Evolutionary conservation across 2,797 vertebrate species (phyloP).

Genomic region (Characodon lateralis): DNA sequence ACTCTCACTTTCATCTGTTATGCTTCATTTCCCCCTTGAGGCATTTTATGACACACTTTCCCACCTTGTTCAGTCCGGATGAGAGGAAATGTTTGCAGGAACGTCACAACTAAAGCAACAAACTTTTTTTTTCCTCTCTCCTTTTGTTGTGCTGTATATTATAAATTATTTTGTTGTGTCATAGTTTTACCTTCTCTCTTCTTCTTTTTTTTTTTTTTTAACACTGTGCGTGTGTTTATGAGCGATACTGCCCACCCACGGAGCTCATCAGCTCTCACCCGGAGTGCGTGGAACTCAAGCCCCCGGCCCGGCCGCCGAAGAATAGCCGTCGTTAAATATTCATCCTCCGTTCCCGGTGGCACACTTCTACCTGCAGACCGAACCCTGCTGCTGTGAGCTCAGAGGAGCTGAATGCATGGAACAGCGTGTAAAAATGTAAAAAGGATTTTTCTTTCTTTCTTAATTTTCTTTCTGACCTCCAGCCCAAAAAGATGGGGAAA

Average conservation of each 20-base stretch:
- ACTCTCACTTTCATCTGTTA: conserved; percentile 54
- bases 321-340: conserved; percentile 79
- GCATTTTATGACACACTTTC: conserved; percentile 51
- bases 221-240: not conserved
- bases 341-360: conserved; percentile 62
- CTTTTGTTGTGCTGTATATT: not conserved
- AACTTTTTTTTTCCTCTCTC: not conserved
- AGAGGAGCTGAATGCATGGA: conserved; percentile 18
- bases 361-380: conserved; percentile 46
- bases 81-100: conserved; percentile 16
- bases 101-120: not conserved
- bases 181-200: not conserved
- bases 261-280: conserved; percentile 62
- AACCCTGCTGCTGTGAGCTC: conserved; percentile 44
- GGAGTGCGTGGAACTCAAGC: conserved; percentile 73
- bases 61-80: conserved; percentile 3
- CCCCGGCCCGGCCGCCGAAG: conserved; percentile 60
- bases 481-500: conserved; percentile 52
- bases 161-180: not conserved
- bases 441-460: not conserved
- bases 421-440: conserved; percentile 14
- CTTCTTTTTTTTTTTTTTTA: not conserved
- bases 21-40: conserved; percentile 45
- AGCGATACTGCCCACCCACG: conserved; percentile 51
- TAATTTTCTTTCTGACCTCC: not conserved